A percentile compares a stretch with the other conserved stretches of the same genome.
Evolutionary conservation across 2,113 vertebrate genomes (phyloP).

Genomic region (Ceyx cyanopectus): DNA sequence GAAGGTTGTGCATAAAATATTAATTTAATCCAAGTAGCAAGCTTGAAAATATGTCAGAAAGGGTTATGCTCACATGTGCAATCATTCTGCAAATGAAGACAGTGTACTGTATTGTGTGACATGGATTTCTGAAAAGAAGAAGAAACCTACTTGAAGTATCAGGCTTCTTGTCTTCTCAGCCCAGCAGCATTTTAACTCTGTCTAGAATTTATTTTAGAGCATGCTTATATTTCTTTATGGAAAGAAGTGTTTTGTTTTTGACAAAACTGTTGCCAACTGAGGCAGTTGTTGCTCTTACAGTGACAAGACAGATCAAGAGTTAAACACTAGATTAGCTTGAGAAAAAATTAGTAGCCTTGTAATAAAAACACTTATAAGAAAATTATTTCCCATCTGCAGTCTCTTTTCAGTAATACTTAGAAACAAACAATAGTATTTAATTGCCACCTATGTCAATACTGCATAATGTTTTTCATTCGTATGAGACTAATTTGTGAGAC

Average conservation of each 20-base stretch:
- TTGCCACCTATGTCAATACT: neutral
- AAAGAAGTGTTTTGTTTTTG: neutral
- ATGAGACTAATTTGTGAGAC: neutral
- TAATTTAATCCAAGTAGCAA: neutral
- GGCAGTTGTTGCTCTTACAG: neutral
- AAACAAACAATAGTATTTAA: neutral
- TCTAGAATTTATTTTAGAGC: neutral
- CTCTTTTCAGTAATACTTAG: neutral
- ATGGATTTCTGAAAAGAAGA: neutral
- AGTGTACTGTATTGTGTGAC: fast-evolving
- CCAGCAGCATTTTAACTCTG: neutral
- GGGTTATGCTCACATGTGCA: neutral
- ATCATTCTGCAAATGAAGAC: neutral
- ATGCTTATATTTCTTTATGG: neutral
- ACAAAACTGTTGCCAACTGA: neutral
- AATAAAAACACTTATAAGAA: neutral
- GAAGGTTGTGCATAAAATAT: neutral
- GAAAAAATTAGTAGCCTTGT: neutral
- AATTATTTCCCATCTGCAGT: neutral
- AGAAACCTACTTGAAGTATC: neutral
- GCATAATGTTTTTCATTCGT: neutral
- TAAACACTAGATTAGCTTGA: neutral
- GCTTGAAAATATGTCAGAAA: neutral
- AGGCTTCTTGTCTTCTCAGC: neutral
- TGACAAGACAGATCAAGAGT: neutral